Evolutionary conservation across 2,888 invertebrate genomes (phyloP), one percentile per base, ranked within the genome.

Genomic region (Tridacna crocea): DNA sequence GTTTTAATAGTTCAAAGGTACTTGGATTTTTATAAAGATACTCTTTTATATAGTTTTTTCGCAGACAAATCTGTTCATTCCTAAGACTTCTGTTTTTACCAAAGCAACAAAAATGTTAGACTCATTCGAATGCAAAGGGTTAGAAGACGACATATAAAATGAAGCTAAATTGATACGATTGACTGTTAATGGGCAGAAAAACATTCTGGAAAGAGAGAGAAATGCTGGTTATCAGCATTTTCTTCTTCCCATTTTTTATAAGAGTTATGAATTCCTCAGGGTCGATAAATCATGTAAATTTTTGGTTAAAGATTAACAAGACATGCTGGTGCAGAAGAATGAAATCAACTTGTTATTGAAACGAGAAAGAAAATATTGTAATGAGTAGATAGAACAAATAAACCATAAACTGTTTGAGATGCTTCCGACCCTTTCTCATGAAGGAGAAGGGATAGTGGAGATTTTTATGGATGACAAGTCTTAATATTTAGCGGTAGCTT

Each of bases 391-490:
- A 22, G 13, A 61, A 61, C 55, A 55, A 19, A 55, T 55, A 19
- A 55, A 55, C 19, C 55, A 55, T 3, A 55, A 36, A 36, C 3
- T 36, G 36, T 36, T 36, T 8, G 8, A 36, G 36, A 36, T 36
- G 36, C 36, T 4, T 36, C 8, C 2, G 36, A 36, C 36, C 36
- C 3, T 36, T 36, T 36, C 8, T 36, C 36, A 36, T 36, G 36
- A 36, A 36, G 36, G 36, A 36, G 8, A 36, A 36, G 8, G 36
- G 8, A 36, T 8, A 36, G 48, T 70, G 48, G 47, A 48, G 48
- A 51, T 70, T 70, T 70, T 70, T 51, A 51, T 26, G 48, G 51
- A 51, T 70, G 70, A 70, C 70, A 70, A n/a, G n/a, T 70, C 24
- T 70, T 36, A 46, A 70, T 70, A 70, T 51, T 51, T 48, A 8